Base-by-base conservation (phyloP, 1,140 invertebrate genomes). In the Conus betulinus region DNA sequence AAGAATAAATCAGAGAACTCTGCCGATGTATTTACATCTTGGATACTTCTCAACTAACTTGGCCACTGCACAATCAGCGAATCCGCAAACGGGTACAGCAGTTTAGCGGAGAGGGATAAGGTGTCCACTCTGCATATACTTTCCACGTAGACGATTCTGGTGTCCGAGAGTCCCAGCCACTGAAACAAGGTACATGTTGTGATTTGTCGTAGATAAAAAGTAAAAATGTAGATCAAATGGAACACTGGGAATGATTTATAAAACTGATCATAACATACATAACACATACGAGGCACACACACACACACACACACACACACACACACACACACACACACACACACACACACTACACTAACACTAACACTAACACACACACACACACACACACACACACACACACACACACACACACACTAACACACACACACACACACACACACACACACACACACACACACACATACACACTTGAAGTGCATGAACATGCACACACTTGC, bases 31-130 rank as follows among this genome's bases (percentile, higher is more conserved):
- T 91, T 96, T 96, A 85, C 96, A 95, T 93, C 96, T 96, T 52
- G 95, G 95, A 94, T 97, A 97, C 93, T 94, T 96, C 74, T 95
- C 92, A 63, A 95, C 94, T 55, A 98, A 76, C 96, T 94, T 52
- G 97, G 97, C 98, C 99, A 99, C 93, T 99, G 98, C 5, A 99
- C 98, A 90, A 99, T 95, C 94, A 99, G 96, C 92, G 97, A 95
- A 96, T 99, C 98, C 74, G 97, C 93, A 83, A 95, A 90, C 82
- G 97, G 97, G 93, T 97, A 97, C 27, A 99, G 95, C 90, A 99
- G 97, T 95, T 97, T 97, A 8, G 98, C 99, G 90, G 97, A 97
- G 13, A 99, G 94, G 8, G 99, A 99, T 17, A 99, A 95, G 39
- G 97, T 97, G 93, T 97, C 96, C 0, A 99, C 98, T 92, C 99